A percentile compares a stretch with the other conserved stretches of the same genome.
Evolutionary conservation across 2,888 invertebrate genomes (phyloP).

Genomic region (Idaea straminata): DNA sequence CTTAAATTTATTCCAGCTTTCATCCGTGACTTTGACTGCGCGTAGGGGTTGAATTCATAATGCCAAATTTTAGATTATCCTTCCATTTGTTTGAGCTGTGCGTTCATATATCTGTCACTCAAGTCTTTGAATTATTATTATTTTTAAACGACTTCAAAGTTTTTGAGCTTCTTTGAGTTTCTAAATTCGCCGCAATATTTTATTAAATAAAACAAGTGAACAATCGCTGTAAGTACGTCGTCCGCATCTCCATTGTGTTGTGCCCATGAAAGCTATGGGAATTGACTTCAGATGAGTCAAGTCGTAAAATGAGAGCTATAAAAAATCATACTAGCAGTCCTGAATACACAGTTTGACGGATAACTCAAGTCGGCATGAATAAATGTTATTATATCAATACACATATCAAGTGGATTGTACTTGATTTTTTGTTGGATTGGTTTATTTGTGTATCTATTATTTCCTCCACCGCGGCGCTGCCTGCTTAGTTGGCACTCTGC

Average conservation of each 20-base stretch:
- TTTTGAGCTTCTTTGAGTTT: no score
- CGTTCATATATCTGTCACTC: no score
- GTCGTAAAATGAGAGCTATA: neutral
- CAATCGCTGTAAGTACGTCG: neutral
- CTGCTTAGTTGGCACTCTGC: no score
- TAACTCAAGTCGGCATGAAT: neutral
- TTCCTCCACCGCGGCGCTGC: no score
- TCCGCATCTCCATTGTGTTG: neutral
- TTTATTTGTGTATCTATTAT: neutral
- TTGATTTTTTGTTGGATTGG: neutral
- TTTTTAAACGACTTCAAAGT: no score
- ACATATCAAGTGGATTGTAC: neutral
- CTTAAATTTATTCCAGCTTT: no score
- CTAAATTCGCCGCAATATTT: no score
- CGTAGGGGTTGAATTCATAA: no score
- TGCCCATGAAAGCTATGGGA: neutral
- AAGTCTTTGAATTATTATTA: no score
- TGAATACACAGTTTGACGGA: constrained; percentile 1
- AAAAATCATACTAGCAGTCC: neutral
- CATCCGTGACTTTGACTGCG: no score
- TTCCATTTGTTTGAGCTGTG: no score
- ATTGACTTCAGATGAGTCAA: neutral
- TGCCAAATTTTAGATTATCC: no score
- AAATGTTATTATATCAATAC: constrained; percentile 1
- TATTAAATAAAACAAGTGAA: neutral